phyloP scores from a whole-genome alignment of 2,113 vertebrate species.

The Engraulis encrasicolus region DNA sequence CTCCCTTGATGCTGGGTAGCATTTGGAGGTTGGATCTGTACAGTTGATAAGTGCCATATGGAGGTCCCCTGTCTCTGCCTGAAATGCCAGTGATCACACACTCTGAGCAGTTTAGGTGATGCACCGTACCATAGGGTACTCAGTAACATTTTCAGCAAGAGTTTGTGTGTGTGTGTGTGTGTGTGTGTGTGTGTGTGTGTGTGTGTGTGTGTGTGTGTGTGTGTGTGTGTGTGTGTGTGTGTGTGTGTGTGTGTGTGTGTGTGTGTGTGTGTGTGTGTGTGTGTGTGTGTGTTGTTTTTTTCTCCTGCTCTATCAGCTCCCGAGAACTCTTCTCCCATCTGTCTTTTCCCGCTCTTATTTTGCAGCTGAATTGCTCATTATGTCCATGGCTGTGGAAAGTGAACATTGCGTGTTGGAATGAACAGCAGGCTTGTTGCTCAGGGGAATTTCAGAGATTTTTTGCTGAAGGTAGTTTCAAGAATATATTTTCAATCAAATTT shows the following conservation, averaged over 20 bases:
- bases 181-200: too few species aligned
- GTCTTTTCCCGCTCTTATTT: neutral
- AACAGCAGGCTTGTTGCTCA: neutral
- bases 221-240: too few species aligned
- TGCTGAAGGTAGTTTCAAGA: neutral
- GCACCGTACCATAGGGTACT: neutral
- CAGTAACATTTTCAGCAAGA: neutral
- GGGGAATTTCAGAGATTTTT: too few species aligned
- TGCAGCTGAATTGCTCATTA: neutral
- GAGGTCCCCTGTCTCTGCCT: neutral
- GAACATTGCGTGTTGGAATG: neutral
- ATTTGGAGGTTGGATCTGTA: conserved; percentile 40
- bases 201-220: too few species aligned
- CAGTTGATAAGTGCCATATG: conserved; percentile 35
- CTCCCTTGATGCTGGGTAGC: conserved; percentile 18
- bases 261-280: too few species aligned
- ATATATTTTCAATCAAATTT: neutral
- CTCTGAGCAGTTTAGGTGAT: conserved; percentile 27
- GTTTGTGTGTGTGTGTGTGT: neutral
- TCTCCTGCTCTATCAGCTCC: neutral
- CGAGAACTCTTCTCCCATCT: neutral
- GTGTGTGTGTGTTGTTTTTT: too few species aligned
- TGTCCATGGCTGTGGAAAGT: neutral
- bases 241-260: too few species aligned
- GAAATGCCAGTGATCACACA: conserved; percentile 34